Evolutionary conservation across 1,140 invertebrate genomes (phyloP), one percentile per base, ranked within the genome.

Genomic region (Notospermus geniculatus): DNA sequence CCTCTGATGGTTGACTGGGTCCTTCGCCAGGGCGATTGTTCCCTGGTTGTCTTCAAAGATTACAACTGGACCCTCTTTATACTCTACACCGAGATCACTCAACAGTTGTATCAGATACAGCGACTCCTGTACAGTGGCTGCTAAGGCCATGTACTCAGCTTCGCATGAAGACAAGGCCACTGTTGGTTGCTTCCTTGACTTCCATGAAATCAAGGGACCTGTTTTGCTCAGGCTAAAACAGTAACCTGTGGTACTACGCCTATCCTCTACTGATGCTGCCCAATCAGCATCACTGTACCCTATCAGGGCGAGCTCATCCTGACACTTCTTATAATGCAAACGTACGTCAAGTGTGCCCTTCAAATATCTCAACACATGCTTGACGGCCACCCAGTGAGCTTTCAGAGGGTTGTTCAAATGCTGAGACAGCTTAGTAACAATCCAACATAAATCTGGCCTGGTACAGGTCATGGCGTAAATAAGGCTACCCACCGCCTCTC

Each of bases 101-200:
- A 64, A 41, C 22, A 62, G 43, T 39, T 32, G 29, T 28, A 50
- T 61, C 17, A 73, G 43, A 62, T 39, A 70, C 29, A 66, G 56
- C 13, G 50, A 22, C 54, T 66, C 66, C 52, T 70, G 62, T 2
- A 55, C 27, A 19, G 36, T 55, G 13, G 56, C 53, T 54, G 39
- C 57, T n/a, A 62, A 41, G 15, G 61, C 54, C 2, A 54, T 67
- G 62, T 83, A 84, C 58, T 79, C 76, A 17, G 73, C 82, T 57
- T 79, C 84, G 15, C 80, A 82, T 2, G 75, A 77, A 22, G 76
- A 82, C 54, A 82, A 69, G 27, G 82, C 82, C 25, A 81, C 78
- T 5, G n/a, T n/a, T n/a, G n/a, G n/a, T n/a, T n/a, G n/a, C n/a
- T n/a, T n/a, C n/a, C n/a, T n/a, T n/a, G n/a, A n/a, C n/a, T n/a